A percentile compares a stretch with the other conserved stretches of the same genome.
Conservation (phyloP, 2,888 invertebrate species). For the Drosophila cyrtoloma region DNA sequence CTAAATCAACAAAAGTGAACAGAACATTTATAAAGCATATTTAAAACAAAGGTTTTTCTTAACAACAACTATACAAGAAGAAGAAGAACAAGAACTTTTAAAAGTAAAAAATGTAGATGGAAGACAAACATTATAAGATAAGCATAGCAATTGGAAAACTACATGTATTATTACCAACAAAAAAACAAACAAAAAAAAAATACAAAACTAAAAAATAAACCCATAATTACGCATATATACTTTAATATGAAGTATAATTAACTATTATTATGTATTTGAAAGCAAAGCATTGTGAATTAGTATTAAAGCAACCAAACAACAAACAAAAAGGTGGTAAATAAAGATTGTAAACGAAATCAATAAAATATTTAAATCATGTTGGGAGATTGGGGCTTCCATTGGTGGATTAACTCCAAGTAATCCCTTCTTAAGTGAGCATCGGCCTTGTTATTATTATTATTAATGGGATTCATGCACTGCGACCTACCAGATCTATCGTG, state of each 20-base stretch:
- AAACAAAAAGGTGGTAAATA: conserved; percentile 65
- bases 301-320: conserved; percentile 72
- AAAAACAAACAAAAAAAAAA: conserved; percentile 26
- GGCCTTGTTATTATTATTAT: background rate
- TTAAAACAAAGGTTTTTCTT: conserved; percentile 54
- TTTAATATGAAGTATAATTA: conserved; percentile 71
- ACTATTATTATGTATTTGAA: conserved; percentile 77
- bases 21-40: conserved; percentile 40
- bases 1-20: conserved; percentile 29
- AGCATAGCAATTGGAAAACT: conserved; percentile 55
- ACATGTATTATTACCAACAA: conserved; percentile 49
- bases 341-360: conserved; percentile 65
- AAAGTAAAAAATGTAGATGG: conserved; percentile 34
- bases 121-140: conserved; percentile 45
- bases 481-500: background rate
- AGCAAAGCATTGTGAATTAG: conserved; percentile 79
- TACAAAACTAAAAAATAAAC: conserved; percentile 22
- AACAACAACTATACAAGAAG: conserved; percentile 46
- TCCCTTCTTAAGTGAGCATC: background rate
- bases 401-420: background rate
- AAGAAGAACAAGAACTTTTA: conserved; percentile 31
- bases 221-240: conserved; percentile 59
- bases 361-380: conserved; percentile 15
- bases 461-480: background rate
- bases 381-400: background rate